Conservation (phyloP, 2,888 invertebrate genomes). For the Teleiodes luculella region DNA sequence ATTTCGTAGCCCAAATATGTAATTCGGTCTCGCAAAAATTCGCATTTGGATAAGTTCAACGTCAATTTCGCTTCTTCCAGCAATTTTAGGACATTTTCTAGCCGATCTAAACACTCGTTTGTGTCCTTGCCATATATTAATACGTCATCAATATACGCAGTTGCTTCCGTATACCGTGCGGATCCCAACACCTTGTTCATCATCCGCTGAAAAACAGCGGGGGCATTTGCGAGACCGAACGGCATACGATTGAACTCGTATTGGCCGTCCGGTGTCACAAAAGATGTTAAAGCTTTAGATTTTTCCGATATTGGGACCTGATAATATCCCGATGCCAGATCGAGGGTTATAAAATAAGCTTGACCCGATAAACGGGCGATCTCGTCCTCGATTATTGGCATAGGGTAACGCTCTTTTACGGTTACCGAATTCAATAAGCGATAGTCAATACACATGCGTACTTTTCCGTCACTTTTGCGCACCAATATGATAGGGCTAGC, state of each 20-base stretch:
- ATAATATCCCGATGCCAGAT: conserved; percentile 23
- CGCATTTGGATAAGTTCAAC: not conserved
- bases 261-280: too few relatives aligned
- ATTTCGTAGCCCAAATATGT: conserved; percentile 22
- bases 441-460: conserved; percentile 9
- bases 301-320: conserved; percentile 21
- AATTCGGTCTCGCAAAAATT: not conserved
- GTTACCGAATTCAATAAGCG: conserved; percentile 22
- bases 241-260: too few relatives aligned
- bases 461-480: conserved; percentile 7
- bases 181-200: too few relatives aligned
- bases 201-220: too few relatives aligned
- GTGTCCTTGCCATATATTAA: not conserved
- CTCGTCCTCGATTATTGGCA: conserved; percentile 24
- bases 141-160: conserved; percentile 7
- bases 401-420: conserved; percentile 24
- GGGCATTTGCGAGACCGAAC: too few relatives aligned
- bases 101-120: not conserved
- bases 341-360: conserved; percentile 21
- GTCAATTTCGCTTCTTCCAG: not conserved
- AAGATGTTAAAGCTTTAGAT: too few relatives aligned
- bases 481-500: conserved; percentile 16
- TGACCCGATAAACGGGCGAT: conserved; percentile 21
- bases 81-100: not conserved
- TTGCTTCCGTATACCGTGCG: too few relatives aligned